phyloP scores from a whole-genome alignment of 2,888 invertebrate species.

The Lottia scabra region DNA sequence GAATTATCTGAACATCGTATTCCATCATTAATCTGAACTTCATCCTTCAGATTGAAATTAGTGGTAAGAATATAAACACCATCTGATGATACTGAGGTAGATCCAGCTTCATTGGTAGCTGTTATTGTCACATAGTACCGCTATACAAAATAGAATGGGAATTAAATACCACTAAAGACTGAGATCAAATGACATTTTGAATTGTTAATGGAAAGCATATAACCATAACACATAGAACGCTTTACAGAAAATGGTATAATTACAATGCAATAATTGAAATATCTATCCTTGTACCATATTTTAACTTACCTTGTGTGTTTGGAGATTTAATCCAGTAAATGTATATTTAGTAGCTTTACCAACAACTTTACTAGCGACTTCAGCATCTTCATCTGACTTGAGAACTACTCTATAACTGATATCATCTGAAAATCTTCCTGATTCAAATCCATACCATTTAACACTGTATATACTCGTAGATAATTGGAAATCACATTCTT shows the following conservation, averaged over 20 bases:
- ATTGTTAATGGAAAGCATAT: too few relatives aligned
- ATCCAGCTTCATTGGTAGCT: background rate
- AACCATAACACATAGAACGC: background rate
- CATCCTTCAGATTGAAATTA: too few relatives aligned
- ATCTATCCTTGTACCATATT: background rate
- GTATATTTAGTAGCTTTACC: conserved; percentile 16
- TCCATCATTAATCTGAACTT: too few relatives aligned
- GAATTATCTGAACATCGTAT: too few relatives aligned
- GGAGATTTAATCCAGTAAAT: conserved; percentile 29
- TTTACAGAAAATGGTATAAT: too few relatives aligned
- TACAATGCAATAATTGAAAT: background rate
- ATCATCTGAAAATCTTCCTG: conserved; percentile 25
- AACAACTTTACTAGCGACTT: conserved; percentile 8
- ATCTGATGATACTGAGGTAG: too few relatives aligned
- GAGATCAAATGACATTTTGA: too few relatives aligned
- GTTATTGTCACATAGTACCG: background rate
- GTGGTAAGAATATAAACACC: too few relatives aligned
- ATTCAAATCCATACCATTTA: conserved; percentile 44
- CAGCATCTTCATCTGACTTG: conserved; percentile 30
- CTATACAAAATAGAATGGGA: background rate
- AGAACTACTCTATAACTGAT: conserved; percentile 36
- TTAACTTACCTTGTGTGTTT: conserved; percentile 21
- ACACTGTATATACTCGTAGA: conserved; percentile 22
- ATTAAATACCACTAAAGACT: background rate
- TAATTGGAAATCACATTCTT: conserved; percentile 36